Evolutionary conservation across 2,797 vertebrate genomes (phyloP), one percentile per base, ranked within the genome.

Genomic region (Orestias chungarensis): DNA sequence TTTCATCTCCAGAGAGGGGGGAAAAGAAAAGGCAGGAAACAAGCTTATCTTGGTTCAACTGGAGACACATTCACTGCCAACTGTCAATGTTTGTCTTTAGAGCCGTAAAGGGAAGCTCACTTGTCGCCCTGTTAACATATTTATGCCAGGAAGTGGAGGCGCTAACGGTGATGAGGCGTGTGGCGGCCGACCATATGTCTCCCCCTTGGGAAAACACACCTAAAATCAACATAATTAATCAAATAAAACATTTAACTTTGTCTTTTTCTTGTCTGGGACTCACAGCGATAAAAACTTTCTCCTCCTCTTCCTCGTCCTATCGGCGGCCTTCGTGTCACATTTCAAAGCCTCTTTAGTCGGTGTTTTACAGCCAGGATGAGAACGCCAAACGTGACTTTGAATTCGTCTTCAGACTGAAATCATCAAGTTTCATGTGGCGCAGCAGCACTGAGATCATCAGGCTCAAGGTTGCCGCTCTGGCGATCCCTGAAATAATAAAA

Each of bases 21-120:
- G n/a, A n/a, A 29, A 55, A 70, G 76, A 80, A 49, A 76, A 82
- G 87, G 67, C 68, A 76, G 81, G n/a, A n/a, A n/a, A n/a, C n/a
- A 73, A 42, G 49, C 61, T 74, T 69, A 80, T 82, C 76, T 79
- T 29, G 62, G 81, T 87, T 91, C 86, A 89, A 87, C 85, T 91
- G 72, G 27, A 70, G 82, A 81, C 86, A 79, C 84, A 86, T 91
- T 89, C 80, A 82, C 88, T 83, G 82, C 88, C 90, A 91, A 88
- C 90, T 92, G 92, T 88, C 81, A 93, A 86, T 91, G 90, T 93
- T 93, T 91, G 89, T 90, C 78, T 88, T 86, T 81, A 85, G 80
- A 84, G 84, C 86, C 75, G 76, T 92, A 92, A 91, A 92, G 66
- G 81, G 84, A 90, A 90, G 86, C 84, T 87, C 70, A 86, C 71